phyloP scores from a whole-genome alignment of 1,140 invertebrate species.

The Megalopta genalis region DNA sequence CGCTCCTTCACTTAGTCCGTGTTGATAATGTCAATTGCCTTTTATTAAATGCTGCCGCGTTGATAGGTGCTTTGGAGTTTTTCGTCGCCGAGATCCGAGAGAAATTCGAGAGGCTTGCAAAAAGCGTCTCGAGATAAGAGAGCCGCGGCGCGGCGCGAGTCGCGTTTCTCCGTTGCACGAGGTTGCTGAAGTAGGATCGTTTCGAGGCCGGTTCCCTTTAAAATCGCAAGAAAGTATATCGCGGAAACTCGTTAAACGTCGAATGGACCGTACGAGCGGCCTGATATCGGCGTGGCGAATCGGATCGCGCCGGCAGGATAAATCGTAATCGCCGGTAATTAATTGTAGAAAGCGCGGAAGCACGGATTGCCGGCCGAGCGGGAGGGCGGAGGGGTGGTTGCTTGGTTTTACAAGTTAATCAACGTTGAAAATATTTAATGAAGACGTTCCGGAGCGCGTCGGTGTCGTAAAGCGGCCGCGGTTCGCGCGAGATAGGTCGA shows the following conservation, averaged over 20 bases:
- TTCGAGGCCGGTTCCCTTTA: not conserved
- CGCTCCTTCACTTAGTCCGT: too few species aligned
- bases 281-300: not conserved
- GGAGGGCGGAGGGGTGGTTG: too few species aligned
- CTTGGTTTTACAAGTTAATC: not conserved
- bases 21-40: too few species aligned
- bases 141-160: not conserved
- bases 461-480: not conserved
- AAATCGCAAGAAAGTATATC: not conserved
- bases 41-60: too few species aligned
- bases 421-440: not conserved
- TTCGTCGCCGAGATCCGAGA: too few species aligned
- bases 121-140: not conserved
- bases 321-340: not conserved
- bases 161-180: not conserved
- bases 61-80: too few species aligned
- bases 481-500: not conserved
- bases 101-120: not conserved
- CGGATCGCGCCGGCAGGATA: not conserved
- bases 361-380: not conserved
- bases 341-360: constrained; percentile 13
- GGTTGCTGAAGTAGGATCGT: not conserved
- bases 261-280: not conserved
- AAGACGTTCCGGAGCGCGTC: not conserved
- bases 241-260: not conserved